Percentiles rank a stretch among this genome's conserved stretches.
Conservation (phyloP, 2,113 vertebrate genomes). For the Engystomops pustulosus region DNA sequence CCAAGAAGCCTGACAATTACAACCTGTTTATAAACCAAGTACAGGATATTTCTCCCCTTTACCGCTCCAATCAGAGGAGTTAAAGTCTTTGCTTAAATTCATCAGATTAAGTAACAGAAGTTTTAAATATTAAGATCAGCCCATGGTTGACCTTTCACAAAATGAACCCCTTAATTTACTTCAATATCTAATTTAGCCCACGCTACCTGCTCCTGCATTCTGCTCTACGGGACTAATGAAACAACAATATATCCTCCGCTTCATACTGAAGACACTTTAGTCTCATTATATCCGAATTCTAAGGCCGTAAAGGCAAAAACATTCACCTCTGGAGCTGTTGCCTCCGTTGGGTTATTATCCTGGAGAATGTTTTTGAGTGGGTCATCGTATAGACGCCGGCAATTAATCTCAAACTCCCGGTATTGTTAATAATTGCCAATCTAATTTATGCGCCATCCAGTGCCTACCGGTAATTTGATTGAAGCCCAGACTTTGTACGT, state of each 20-base stretch:
- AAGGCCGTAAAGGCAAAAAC: background rate
- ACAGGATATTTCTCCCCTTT: too few relatives aligned
- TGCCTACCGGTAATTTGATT: constrained; percentile 50
- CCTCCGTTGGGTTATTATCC: background rate
- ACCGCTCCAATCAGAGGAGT: too few relatives aligned
- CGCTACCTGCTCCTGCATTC: too few relatives aligned
- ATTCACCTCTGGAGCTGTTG: background rate
- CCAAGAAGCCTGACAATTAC: too few relatives aligned
- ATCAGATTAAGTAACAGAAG: background rate
- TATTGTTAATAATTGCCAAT: constrained; percentile 38
- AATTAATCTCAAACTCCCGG: constrained; percentile 24
- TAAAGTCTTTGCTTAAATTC: too few relatives aligned
- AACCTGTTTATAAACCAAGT: too few relatives aligned
- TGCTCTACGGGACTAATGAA: background rate
- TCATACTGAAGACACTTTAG: background rate
- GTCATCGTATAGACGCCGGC: background rate
- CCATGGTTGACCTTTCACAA: background rate
- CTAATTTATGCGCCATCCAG: constrained; percentile 46
- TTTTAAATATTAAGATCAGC: background rate
- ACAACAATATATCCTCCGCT: background rate
- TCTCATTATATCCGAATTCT: background rate
- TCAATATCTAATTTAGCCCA: background rate
- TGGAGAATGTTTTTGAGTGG: background rate
- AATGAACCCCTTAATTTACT: background rate
- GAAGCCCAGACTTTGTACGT: constrained; percentile 35